Conservation (phyloP, 1,140 invertebrate genomes). For the Glossosoma conforme region DNA sequence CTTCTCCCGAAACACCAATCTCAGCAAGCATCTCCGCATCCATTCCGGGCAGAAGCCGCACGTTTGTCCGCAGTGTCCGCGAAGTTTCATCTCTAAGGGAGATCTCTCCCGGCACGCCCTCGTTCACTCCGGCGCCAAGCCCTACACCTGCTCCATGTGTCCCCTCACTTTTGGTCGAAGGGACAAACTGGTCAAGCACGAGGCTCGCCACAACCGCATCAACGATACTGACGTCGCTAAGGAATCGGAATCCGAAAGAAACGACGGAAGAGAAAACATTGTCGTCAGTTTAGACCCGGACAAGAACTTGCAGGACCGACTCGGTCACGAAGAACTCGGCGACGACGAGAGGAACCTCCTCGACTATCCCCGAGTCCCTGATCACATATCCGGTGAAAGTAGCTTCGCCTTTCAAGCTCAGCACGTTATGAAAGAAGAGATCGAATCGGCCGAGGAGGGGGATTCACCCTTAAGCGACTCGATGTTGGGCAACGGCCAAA, state of each 20-base stretch:
- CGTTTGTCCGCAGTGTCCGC: constrained; percentile 67
- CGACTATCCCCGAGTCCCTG: constrained; percentile 46
- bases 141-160: constrained; percentile 62
- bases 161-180: constrained; percentile 60
- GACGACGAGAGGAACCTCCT: constrained; percentile 24
- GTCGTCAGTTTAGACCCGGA: constrained; percentile 55
- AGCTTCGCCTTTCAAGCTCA: constrained; percentile 41
- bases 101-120: constrained; percentile 65
- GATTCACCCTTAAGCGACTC: background rate
- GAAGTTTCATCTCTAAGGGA: constrained; percentile 65
- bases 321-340: background rate
- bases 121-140: constrained; percentile 67
- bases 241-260: constrained; percentile 33
- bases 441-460: background rate
- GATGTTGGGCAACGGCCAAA: constrained; percentile 5
- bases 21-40: constrained; percentile 78
- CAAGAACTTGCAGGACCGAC: constrained; percentile 36
- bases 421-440: constrained; percentile 8
- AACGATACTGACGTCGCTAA: constrained; percentile 21
- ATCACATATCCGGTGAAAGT: constrained; percentile 50
- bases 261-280: constrained; percentile 47
- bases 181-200: constrained; percentile 58
- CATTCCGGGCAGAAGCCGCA: constrained; percentile 66
- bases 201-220: constrained; percentile 48
- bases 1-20: constrained; percentile 72